Base-by-base conservation (phyloP, 2,888 invertebrate species). In the Marronus borbonicus region DNA sequence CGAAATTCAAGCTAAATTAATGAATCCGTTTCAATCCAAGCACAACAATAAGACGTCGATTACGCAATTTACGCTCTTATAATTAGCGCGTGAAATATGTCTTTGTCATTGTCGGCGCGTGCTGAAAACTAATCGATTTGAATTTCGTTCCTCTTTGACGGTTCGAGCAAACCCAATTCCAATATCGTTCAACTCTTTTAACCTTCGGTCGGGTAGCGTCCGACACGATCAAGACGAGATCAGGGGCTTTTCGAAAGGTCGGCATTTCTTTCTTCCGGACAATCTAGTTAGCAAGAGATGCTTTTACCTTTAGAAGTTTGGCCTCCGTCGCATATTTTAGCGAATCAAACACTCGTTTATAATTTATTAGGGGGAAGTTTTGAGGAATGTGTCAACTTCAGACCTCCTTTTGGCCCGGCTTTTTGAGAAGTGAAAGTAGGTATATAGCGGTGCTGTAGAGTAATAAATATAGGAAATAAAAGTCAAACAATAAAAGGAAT, bases 11-110 rank as follows among this genome's bases (percentile, higher is more conserved):
- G 36, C 31, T 44, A 65, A 65, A 65, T 65, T 65, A 65, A 65
- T 65, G 65, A 39, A 39, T 65, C 65, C 14, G 65, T 65, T 65
- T 65, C 44, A 65, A 39, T n/a, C 31, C 14, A 65, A 14, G 17
- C 65, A 39, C 39, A n/a, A 65, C 65, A 65, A 65, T 65, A 36
- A n/a, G 31, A 17, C 17, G 39, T 65, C 65, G 65, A 65, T 65
- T 65, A 65, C 39, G 39, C 65, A 65, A 65, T 65, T 65, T 65
- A 39, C 31, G 65, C 65, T 36, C n/a, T n/a, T 65, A 65, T 17
- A 65, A 65, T 65, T 65, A 65, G 8, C 39, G 8, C 39, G 65
- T 65, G 65, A 65, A 65, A 65, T 65, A 65, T 36, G 65, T 65
- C 39, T 64, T 64, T 39, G 65, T 65, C 44, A n/a, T n/a, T 7